These are phyloP conservation scores for Neodiprion pinetum DNA, from an alignment of 1,140 invertebrate species.

Conservation along the genomic window DNA sequence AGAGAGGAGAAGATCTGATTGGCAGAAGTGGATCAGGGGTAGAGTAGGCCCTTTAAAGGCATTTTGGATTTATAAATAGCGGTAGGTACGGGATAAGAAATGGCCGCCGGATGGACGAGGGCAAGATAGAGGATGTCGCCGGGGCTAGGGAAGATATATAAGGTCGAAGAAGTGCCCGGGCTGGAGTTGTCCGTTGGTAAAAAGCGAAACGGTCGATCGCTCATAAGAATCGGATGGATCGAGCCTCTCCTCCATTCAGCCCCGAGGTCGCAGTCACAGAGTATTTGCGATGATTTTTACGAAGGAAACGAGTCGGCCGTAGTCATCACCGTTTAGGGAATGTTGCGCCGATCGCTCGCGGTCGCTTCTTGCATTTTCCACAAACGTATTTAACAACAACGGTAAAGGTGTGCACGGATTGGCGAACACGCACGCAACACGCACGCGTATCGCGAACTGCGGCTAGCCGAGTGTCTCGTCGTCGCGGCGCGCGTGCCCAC, in stretches of 20 bases:
- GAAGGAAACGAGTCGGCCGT: conserved; percentile 27
- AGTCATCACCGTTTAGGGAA: conserved; percentile 55
- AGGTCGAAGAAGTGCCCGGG: conserved; percentile 6
- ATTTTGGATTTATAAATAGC: conserved; percentile 3
- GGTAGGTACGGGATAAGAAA: not conserved
- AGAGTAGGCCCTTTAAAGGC: not conserved
- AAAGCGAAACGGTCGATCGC: conserved; percentile 38
- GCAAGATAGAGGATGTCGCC: not conserved
- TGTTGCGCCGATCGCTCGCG: conserved; percentile 40
- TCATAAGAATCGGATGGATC: conserved; percentile 35
- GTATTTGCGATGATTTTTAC: conserved; percentile 49
- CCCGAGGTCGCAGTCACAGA: conserved; percentile 20
- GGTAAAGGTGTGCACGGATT: not conserved
- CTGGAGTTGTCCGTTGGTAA: conserved; percentile 27
- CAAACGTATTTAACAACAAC: conserved; percentile 26
- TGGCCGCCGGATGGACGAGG: not conserved
- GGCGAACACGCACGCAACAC: not conserved
- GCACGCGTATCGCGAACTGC: not conserved
- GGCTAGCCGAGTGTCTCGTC: not conserved
- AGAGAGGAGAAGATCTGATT: too few species aligned
- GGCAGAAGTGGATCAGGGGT: not conserved
- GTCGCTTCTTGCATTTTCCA: conserved; percentile 26
- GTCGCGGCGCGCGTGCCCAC: conserved; percentile 3
- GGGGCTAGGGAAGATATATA: not conserved
- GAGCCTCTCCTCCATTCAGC: conserved; percentile 18